Base-by-base conservation (phyloP, 2,797 vertebrate genomes). In the Poecile montanus region DNA sequence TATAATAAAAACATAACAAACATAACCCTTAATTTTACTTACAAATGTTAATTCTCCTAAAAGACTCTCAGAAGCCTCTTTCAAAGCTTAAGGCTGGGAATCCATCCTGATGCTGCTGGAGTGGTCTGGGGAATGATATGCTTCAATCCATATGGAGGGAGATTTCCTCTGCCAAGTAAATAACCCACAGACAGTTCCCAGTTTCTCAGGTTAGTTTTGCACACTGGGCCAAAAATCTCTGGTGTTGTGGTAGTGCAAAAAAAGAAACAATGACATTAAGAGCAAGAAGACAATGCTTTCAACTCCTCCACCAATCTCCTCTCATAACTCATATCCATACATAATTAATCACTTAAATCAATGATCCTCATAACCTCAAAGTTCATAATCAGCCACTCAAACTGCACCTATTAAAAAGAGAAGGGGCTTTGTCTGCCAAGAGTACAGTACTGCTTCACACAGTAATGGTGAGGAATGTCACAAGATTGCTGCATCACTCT, bases 391-490 rank as follows among this genome's bases (percentile, higher is more conserved):
- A 84, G 32, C 15, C 27, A 38, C 18, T 13, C 21, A 89, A 73
- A 68, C 4, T 72, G 9, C 30, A 77, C 2, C 5, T 61, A 21
- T 45, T 34, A 16, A 53, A 45, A 40, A 85, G 71, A 61, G 65
- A 26, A 17, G 13, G 7, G 9, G 0, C 1, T 79, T 68, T 91
- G 7, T 62, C 4, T 29, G 10, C 13, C 0, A 1, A 71, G 17
- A 27, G 20, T 10, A 32, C 11, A 10, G 13, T 29, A 74, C 22
- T 7, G 6, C 1, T 76, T 63, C 27, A 27, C 17, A 51, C 8
- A 47, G 48, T 34, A 70, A 44, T 0, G 5, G 20, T 77, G 14
- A 74, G 17, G 10, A 92, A 51, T 3, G 1, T 22, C 26, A 19
- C 27, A 71, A 30, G 62, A 82, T 26, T 85, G 23, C 61, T 74